These are phyloP conservation scores for Hydropsyche tenuis DNA, from an alignment of 1,140 invertebrate genomes.

Conservation along the genomic window DNA sequence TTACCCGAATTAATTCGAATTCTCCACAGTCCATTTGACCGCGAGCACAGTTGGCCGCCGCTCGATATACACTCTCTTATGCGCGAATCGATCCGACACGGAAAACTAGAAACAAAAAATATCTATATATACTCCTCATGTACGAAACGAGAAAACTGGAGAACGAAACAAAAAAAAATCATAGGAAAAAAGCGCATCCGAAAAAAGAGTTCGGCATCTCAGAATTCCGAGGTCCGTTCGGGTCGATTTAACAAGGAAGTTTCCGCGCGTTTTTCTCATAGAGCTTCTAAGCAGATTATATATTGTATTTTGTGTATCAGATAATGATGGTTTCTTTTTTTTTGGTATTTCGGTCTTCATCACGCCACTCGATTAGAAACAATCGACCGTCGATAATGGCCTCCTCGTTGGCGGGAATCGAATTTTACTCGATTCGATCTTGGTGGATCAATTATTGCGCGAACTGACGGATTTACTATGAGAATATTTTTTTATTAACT, in stretches of 20 bases:
- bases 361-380: background rate
- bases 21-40: slow-evolving; percentile 33
- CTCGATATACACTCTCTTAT: no score
- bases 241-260: slow-evolving; percentile 14
- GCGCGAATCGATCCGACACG: slow-evolving; percentile 28
- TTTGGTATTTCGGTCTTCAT: background rate
- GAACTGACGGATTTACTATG: background rate
- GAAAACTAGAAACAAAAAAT: background rate
- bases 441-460: slow-evolving; percentile 4
- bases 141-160: background rate
- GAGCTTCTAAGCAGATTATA: background rate
- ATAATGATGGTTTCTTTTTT: background rate
- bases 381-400: slow-evolving; percentile 9
- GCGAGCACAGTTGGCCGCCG: slow-evolving; percentile 25
- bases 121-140: no score
- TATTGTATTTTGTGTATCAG: background rate
- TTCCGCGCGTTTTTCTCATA: background rate
- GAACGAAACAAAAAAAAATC: no score
- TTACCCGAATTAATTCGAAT: slow-evolving; percentile 33
- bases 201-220: no score
- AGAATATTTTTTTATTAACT: no score
- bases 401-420: background rate
- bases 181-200: no score
- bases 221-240: background rate
- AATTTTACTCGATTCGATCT: background rate